phyloP scores from a whole-genome alignment of 2,797 vertebrate species.

The Podarcis siculus region DNA sequence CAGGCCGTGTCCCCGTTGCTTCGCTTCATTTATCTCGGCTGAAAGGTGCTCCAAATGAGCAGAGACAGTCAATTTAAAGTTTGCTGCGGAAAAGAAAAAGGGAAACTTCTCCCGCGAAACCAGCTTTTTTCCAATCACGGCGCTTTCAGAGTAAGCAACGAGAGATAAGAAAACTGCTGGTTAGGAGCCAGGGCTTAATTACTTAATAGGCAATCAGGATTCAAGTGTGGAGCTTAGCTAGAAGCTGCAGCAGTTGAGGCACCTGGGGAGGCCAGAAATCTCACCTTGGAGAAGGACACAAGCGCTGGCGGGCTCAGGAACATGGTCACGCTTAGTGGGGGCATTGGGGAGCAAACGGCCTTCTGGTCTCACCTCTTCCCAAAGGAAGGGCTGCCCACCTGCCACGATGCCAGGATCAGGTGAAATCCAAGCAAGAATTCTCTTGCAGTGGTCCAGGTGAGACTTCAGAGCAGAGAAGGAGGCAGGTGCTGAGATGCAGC shows the following conservation, averaged over 20 bases:
- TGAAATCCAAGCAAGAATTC: too few relatives aligned
- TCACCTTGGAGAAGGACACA: not conserved
- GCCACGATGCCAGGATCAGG: too few relatives aligned
- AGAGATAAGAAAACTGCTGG: not conserved
- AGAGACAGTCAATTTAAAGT: slow-evolving; percentile 39
- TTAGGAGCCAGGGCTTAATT: not conserved
- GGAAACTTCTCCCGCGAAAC: not conserved
- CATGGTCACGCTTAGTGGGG: too few relatives aligned
- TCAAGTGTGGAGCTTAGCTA: not conserved
- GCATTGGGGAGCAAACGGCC: too few relatives aligned
- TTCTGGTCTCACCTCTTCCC: too few relatives aligned
- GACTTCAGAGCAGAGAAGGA: too few relatives aligned
- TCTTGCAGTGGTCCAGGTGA: too few relatives aligned
- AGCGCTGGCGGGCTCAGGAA: not conserved
- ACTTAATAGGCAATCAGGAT: not conserved
- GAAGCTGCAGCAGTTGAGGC: not conserved
- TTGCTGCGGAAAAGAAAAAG: slow-evolving; percentile 25
- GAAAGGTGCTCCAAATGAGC: slow-evolving; percentile 41
- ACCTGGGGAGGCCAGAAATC: rapidly evolving
- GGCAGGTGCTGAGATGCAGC: too few relatives aligned
- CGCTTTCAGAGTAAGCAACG: not conserved
- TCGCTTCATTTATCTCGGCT: slow-evolving; percentile 38
- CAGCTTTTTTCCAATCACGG: not conserved
- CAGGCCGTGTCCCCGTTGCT: not conserved
- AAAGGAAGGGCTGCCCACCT: too few relatives aligned